These are phyloP conservation scores for Arctopsyche grandis DNA, from an alignment of 1,140 invertebrate genomes.

Conservation along the genomic window DNA sequence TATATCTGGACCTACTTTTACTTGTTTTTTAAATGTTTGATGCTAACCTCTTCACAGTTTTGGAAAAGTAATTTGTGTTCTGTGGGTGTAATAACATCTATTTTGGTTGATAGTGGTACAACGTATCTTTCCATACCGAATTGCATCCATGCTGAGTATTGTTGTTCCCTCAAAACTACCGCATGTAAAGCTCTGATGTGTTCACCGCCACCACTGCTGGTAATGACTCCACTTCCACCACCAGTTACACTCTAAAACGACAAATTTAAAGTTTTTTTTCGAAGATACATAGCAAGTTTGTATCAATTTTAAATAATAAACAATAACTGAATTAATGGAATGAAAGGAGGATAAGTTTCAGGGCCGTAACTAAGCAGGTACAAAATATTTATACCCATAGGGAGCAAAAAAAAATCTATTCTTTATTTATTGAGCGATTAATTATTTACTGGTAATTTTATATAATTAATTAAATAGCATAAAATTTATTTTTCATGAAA, in stretches of 20 bases:
- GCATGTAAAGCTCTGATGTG: slow-evolving; percentile 59
- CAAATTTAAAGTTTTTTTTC: background rate
- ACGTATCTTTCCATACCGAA: slow-evolving; percentile 80
- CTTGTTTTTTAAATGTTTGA: too few relatives aligned
- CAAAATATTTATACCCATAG: too few relatives aligned
- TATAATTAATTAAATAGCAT: too few relatives aligned
- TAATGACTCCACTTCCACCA: slow-evolving; percentile 49
- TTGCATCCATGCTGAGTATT: slow-evolving; percentile 78
- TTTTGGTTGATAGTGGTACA: slow-evolving; percentile 74
- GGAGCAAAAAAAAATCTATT: too few relatives aligned
- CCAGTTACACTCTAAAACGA: slow-evolving; percentile 49
- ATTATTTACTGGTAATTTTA: too few relatives aligned
- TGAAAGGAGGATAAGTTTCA: too few relatives aligned
- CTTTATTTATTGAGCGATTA: too few relatives aligned
- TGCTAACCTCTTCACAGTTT: slow-evolving; percentile 80
- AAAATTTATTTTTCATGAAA: too few relatives aligned
- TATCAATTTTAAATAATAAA: background rate
- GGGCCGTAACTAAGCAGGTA: too few relatives aligned
- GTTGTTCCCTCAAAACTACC: slow-evolving; percentile 71
- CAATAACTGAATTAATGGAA: background rate
- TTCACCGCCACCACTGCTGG: slow-evolving; percentile 55
- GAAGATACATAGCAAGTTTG: background rate
- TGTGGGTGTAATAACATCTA: slow-evolving; percentile 75
- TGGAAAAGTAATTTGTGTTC: slow-evolving; percentile 84
- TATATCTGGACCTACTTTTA: background rate